These are phyloP conservation scores for Crotophaga sulcirostris DNA, from an alignment of 2,113 vertebrate genomes.

Conservation along the genomic window DNA sequence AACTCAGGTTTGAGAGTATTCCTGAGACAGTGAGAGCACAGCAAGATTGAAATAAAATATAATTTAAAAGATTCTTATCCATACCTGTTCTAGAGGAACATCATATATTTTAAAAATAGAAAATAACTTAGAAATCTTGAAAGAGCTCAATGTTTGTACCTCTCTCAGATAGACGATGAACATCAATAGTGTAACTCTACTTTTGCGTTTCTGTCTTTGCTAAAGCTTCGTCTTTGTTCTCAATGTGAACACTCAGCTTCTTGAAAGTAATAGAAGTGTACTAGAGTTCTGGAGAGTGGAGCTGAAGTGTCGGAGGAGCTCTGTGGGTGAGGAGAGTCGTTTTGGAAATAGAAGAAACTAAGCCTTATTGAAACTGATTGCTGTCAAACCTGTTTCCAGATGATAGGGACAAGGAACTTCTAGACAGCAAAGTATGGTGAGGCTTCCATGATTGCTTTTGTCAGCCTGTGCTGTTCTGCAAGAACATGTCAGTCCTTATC, in stretches of 20 bases:
- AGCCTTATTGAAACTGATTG: background rate
- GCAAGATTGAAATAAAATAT: background rate
- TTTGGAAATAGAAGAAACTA: background rate
- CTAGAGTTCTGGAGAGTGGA: background rate
- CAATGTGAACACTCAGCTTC: background rate
- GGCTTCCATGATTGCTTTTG: background rate
- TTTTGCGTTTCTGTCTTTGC: background rate
- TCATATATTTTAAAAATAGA: background rate
- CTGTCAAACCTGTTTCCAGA: background rate
- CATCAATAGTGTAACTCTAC: background rate
- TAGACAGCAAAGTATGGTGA: accelerated
- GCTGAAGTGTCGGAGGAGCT: background rate
- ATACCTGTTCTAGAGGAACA: background rate
- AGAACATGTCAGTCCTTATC: background rate
- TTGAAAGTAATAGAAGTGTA: background rate
- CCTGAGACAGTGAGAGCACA: background rate
- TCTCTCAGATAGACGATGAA: background rate
- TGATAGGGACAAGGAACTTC: background rate
- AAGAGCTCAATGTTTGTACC: background rate
- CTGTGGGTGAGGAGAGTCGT: background rate
- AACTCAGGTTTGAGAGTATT: background rate
- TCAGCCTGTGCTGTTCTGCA: background rate
- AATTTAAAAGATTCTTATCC: background rate
- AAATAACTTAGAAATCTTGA: background rate
- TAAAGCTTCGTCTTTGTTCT: background rate